A percentile compares a stretch with the other conserved stretches of the same genome.
Conservation (phyloP, 2,888 invertebrate genomes). For the Polymixis flavicincta region DNA sequence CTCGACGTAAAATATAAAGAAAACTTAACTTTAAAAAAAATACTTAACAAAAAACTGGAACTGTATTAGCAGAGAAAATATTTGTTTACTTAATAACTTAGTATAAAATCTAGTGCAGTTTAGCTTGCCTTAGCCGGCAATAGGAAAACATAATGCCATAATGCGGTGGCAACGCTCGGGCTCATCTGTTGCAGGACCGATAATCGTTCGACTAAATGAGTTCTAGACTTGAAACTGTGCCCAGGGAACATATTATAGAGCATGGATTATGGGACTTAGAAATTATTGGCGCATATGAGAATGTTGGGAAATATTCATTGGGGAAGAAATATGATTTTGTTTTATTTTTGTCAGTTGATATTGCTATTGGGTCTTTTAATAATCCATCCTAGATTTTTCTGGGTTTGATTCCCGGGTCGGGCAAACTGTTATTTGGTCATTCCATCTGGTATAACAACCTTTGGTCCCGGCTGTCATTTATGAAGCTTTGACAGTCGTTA, state of each 20-base stretch:
- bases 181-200: conserved; percentile 67
- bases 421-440: neutral
- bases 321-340: neutral
- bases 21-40: conserved; percentile 6
- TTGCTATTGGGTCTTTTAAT: too few species aligned
- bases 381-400: too few species aligned
- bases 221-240: conserved; percentile 63
- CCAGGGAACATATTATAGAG: conserved; percentile 43
- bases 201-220: conserved; percentile 67
- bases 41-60: neutral
- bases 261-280: conserved; percentile 29
- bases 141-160: conserved; percentile 61
- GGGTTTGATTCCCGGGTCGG: neutral
- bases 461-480: too few species aligned
- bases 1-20: neutral
- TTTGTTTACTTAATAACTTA: conserved; percentile 56
- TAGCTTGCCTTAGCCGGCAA: conserved; percentile 44
- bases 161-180: conserved; percentile 58
- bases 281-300: conserved; percentile 23
- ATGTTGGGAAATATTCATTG: neutral
- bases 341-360: neutral
- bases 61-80: conserved; percentile 38
- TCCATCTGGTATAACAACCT: too few species aligned
- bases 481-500: too few species aligned
- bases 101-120: conserved; percentile 48